Base-by-base conservation (phyloP, 2,797 vertebrate species). In the Dendrocincla tyrannina region DNA sequence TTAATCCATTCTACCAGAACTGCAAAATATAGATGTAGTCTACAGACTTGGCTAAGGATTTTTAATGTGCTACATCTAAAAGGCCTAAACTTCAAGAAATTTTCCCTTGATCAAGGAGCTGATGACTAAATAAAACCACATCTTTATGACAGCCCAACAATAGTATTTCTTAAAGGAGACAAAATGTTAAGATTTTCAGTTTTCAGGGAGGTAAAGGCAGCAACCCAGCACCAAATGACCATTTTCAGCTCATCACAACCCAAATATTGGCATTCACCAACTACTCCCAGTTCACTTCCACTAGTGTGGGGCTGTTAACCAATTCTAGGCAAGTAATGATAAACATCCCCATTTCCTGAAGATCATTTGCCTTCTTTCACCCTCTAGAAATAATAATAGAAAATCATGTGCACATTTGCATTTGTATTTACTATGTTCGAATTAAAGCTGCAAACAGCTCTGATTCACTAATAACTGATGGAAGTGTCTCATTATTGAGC, bases 391-490 rank as follows among this genome's bases (percentile, higher is more conserved):
- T 68, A 46, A 93, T 96, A 96, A 89, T 92, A 89, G 87, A 88
- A 94, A 96, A 93, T 96, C 87, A 85, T 91, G 78, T 69, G 66
- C 27, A 44, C 85, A 95, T 96, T 95, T 95, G 85, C 87, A 94
- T 97, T 94, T 94, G 95, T 95, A 93, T 96, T 95, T 97, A 93
- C 91, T 91, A 32, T 91, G 68, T 84, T 94, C 89, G 89, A 93
- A 97, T 91, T 94, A 85, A 95, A 95, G 69, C 87, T 88, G 78
- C 79, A 96, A 95, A 94, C 76, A 95, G 69, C 92, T 88, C 87
- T 93, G 91, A 96, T 95, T 96, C 89, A 78, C 95, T 96, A 97
- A 95, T 96, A 95, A 92, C 75, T 91, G 92, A 91, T 93, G 79
- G 84, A 95, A 96, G 76, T 89, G 72, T 92, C 92, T 96, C 91